phyloP scores from a whole-genome alignment of 2,113 vertebrate species.

The Columba janthina region DNA sequence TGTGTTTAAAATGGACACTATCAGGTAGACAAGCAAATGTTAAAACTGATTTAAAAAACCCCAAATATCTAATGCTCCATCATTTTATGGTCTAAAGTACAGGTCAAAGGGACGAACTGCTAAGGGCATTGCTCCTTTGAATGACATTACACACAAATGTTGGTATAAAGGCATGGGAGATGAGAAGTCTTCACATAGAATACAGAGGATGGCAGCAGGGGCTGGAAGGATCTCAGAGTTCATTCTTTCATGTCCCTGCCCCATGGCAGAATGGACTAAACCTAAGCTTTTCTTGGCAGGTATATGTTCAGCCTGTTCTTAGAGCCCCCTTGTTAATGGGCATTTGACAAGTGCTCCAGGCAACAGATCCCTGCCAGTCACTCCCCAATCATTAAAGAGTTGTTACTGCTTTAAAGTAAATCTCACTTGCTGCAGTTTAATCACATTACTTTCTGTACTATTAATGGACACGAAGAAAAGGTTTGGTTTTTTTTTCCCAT shows the following conservation, averaged over 20 bases:
- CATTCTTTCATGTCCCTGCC: background rate
- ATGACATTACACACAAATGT: background rate
- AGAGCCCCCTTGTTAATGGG: background rate
- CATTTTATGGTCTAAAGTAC: background rate
- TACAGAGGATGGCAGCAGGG: background rate
- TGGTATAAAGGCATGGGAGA: background rate
- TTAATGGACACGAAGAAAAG: background rate
- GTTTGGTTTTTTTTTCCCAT: background rate
- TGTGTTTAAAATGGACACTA: background rate
- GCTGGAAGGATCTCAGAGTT: background rate
- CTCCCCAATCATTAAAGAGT: background rate
- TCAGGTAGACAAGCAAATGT: background rate
- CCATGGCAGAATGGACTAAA: background rate
- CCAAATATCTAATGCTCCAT: background rate
- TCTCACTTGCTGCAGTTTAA: conserved; percentile 25
- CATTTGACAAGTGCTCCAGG: conserved; percentile 23
- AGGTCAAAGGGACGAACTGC: background rate
- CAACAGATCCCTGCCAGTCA: background rate
- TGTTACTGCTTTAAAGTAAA: conserved; percentile 27
- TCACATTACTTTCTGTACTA: background rate
- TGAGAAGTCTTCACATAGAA: background rate
- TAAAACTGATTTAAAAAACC: background rate
- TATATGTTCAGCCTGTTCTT: background rate
- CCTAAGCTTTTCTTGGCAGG: background rate
- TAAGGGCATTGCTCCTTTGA: background rate